Evolutionary conservation across 1,140 invertebrate species (phyloP).

Genomic region (Andricus grossulariae): DNA sequence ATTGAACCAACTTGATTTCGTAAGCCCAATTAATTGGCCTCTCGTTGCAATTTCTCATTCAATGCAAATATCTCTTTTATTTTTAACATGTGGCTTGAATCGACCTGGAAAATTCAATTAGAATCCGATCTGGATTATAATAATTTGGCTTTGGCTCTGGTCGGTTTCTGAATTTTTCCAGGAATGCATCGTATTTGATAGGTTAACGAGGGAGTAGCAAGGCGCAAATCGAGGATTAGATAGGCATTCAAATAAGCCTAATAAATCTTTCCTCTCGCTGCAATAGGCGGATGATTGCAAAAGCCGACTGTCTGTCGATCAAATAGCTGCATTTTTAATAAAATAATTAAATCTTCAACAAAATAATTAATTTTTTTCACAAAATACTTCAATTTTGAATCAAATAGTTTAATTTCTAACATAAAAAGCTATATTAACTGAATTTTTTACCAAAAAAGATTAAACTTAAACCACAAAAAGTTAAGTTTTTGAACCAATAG

Average conservation of each 20-base stretch:
- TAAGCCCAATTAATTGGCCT: constrained; percentile 20
- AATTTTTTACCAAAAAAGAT: too few relatives aligned
- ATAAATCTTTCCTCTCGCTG: constrained; percentile 16
- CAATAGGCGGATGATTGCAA: constrained; percentile 6
- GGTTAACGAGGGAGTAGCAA: constrained; percentile 1
- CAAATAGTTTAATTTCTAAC: too few relatives aligned
- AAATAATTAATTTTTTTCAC: too few relatives aligned
- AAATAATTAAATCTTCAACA: too few relatives aligned
- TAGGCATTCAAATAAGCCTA: constrained; percentile 8
- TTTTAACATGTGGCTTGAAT: neutral
- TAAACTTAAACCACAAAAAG: too few relatives aligned
- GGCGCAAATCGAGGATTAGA: constrained; percentile 4
- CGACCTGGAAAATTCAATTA: constrained; percentile 9
- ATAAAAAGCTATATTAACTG: too few relatives aligned
- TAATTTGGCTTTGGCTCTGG: constrained; percentile 2
- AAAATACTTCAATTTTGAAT: too few relatives aligned
- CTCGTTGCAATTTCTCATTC: constrained; percentile 5
- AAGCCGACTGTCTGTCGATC: neutral
- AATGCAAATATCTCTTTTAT: constrained; percentile 19
- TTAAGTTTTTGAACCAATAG: too few relatives aligned
- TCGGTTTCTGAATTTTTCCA: neutral
- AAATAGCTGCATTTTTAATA: too few relatives aligned
- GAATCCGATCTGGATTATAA: neutral
- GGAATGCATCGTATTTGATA: neutral
- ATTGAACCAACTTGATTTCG: constrained; percentile 6